Base-by-base conservation (phyloP, 2,888 invertebrate genomes). In the Sphaerophoria taeniata region DNA sequence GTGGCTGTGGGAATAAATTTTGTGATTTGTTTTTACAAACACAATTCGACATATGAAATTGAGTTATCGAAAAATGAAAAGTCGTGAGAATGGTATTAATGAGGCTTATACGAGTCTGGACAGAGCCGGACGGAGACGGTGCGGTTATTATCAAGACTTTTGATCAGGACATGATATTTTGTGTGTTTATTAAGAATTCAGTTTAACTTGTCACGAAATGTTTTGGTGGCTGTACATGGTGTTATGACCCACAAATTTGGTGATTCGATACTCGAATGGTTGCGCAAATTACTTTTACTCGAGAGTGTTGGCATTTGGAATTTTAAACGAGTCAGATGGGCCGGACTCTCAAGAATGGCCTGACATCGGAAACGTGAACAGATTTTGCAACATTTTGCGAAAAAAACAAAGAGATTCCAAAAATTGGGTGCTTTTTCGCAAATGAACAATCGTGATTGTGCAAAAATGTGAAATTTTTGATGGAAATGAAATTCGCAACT, bases 21-120 rank as follows among this genome's bases (percentile, higher is more conserved):
- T 39, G 74, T 60, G 33, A 55, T 74, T 45, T 78, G 39, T 43
- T 6, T 43, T 43, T 43, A 9, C 12, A 3, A 39, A 43, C 65
- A 63, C 49, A 49, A 67, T 36, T 74, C 83, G 70, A 83, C 82
- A 77, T 69, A 72, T 67, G 61, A 55, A 73, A 78, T 74, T 47
- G 43, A 78, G 78, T 69, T 73, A 43, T 61, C 73, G 14, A 49
- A 65, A 49, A 36, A 65, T 11, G 47, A 60, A 75, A 49, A 75
- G 75, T 79, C 83, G 83, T 84, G 83, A 75, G 83, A 75, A 67
- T 65, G 74, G 53, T 79, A 84, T 63, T 61, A 83, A 78, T 56
- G 45, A 83, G 56, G 49, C n/a, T 67, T 34, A 14, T 2, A 4
- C 11, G 9, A 7, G 56, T 12, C 4, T n/a, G 65, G 36, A 14